phyloP scores from a whole-genome alignment of 2,113 vertebrate species.

The Ceyx margarethae region DNA sequence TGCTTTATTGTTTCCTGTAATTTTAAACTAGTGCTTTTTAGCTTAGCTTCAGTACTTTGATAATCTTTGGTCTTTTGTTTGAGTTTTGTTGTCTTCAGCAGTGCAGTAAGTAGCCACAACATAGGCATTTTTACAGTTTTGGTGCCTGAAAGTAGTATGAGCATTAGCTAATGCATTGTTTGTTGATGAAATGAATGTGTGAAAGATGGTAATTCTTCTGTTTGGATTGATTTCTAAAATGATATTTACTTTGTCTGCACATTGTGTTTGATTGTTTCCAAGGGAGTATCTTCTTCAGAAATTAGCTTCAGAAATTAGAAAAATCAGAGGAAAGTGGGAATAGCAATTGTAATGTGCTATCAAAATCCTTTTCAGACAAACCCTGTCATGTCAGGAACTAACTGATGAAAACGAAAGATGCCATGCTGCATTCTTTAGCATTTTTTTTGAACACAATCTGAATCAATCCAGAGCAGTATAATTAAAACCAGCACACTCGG shows the following conservation, averaged over 20 bases:
- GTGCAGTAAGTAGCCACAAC: background rate
- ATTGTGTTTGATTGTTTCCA: conserved; percentile 21
- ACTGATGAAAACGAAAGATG: background rate
- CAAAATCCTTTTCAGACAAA: background rate
- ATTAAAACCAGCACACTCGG: background rate
- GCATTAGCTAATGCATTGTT: background rate
- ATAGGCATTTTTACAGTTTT: background rate
- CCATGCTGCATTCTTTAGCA: background rate
- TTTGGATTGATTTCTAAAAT: conserved; percentile 16
- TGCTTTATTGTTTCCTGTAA: background rate
- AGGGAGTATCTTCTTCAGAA: background rate
- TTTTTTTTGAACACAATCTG: background rate
- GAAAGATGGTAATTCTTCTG: background rate
- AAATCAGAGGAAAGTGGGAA: background rate
- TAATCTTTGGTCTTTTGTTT: background rate
- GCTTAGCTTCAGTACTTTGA: background rate
- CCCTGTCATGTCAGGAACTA: background rate
- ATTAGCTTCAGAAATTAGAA: conserved; percentile 3
- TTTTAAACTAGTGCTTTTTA: background rate
- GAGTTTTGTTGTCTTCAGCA: background rate
- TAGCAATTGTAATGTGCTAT: background rate
- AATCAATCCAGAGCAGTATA: background rate
- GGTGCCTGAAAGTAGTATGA: background rate
- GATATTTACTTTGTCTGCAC: background rate
- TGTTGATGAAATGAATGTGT: background rate